Evolutionary conservation across 2,113 vertebrate species (phyloP).

Genomic region (Sapajus apella): DNA sequence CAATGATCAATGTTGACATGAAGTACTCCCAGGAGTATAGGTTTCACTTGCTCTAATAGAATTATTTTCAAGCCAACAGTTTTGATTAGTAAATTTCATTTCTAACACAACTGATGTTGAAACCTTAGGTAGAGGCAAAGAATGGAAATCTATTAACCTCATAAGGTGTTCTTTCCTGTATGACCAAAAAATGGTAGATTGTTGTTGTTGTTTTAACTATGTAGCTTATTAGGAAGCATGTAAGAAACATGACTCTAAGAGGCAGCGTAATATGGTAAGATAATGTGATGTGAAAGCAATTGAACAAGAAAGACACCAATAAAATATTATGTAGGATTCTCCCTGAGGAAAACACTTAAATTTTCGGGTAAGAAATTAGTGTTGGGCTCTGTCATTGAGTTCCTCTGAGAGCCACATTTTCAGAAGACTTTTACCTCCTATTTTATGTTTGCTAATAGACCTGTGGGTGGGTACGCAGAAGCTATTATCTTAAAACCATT

Average conservation of each 20-base stretch:
- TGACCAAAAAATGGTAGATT: not conserved
- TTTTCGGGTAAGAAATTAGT: not conserved
- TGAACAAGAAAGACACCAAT: conserved; percentile 43
- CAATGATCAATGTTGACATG: not conserved
- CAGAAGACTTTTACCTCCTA: not conserved
- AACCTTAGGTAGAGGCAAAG: not conserved
- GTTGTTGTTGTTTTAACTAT: not conserved
- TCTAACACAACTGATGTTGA: not conserved
- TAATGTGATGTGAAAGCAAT: conserved; percentile 52
- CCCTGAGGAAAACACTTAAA: not conserved
- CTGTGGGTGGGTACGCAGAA: not conserved
- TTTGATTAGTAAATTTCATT: conserved; percentile 53
- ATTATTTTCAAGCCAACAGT: conserved; percentile 25
- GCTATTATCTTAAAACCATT: not conserved
- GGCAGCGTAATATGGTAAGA: not conserved
- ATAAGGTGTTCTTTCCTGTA: not conserved
- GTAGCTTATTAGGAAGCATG: not conserved
- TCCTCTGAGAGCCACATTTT: not conserved
- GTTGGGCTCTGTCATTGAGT: not conserved
- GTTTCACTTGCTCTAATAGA: not conserved
- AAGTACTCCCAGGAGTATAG: not conserved
- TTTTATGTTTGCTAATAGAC: not conserved
- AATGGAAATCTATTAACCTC: conserved; percentile 1
- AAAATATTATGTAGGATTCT: not conserved
- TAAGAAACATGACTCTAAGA: conserved; percentile 15